phyloP scores from a whole-genome alignment of 2,888 invertebrate species.

The Tachina grossa region DNA sequence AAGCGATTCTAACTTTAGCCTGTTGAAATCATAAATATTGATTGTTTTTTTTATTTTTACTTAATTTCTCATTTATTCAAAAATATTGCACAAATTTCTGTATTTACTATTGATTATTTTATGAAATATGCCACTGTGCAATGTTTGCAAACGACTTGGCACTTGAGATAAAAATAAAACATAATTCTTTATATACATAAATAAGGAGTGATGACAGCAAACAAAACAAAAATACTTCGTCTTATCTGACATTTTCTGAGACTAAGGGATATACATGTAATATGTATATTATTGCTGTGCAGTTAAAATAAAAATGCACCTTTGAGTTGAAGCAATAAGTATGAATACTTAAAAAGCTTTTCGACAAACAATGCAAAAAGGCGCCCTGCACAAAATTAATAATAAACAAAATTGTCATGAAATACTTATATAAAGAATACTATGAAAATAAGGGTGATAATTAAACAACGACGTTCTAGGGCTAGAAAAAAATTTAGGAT shows the following conservation, averaged over 20 bases:
- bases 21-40: too few relatives aligned
- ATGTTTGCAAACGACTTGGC: not conserved
- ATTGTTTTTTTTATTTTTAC: too few relatives aligned
- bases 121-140: not conserved
- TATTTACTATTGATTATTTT: not conserved
- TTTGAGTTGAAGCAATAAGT: slow-evolving; percentile 3
- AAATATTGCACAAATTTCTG: too few relatives aligned
- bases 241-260: slow-evolving; percentile 39
- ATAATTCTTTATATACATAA: slow-evolving; percentile 11
- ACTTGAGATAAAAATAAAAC: slow-evolving; percentile 18
- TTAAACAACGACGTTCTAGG: not conserved
- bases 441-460: slow-evolving; percentile 1
- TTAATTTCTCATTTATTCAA: too few relatives aligned
- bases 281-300: slow-evolving; percentile 7
- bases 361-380: slow-evolving; percentile 38
- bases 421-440: not conserved
- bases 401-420: slow-evolving; percentile 4
- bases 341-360: slow-evolving; percentile 36
- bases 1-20: too few relatives aligned
- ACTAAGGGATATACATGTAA: not conserved
- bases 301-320: slow-evolving; percentile 9
- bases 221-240: not conserved
- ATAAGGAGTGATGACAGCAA: not conserved
- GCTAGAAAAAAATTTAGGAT: not conserved
- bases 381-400: slow-evolving; percentile 6